phyloP scores from a whole-genome alignment of 2,113 vertebrate genomes.

The Psittacula cyanocephala region DNA sequence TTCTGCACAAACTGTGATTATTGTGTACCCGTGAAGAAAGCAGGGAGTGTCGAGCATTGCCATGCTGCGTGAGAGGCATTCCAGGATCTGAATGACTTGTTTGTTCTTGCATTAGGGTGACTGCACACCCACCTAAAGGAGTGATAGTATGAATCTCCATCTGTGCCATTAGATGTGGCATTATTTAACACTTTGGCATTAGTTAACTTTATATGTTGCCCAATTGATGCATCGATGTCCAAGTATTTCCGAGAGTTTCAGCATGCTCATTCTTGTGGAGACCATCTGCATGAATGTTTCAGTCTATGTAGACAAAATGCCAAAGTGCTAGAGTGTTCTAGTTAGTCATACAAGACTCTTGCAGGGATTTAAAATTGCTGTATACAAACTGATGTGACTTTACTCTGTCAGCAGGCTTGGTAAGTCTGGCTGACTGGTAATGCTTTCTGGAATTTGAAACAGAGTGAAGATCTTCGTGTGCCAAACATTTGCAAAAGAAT shows the following conservation, averaged over 20 bases:
- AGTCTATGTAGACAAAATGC: background rate
- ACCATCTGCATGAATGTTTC: constrained; percentile 32
- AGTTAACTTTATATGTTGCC: background rate
- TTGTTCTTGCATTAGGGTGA: background rate
- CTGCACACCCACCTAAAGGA: background rate
- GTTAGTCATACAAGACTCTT: background rate
- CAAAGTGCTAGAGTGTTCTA: background rate
- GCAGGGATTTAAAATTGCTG: background rate
- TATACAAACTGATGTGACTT: background rate
- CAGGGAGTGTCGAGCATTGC: accelerated
- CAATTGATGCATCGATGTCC: background rate
- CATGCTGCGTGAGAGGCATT: background rate
- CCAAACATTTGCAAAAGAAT: background rate
- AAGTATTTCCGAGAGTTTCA: background rate
- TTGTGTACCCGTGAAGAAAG: background rate
- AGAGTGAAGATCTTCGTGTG: background rate
- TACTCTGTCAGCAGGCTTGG: background rate
- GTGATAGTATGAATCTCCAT: background rate
- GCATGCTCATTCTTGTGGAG: background rate
- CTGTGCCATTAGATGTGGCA: constrained; percentile 7
- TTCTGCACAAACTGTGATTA: background rate
- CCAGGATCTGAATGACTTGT: background rate
- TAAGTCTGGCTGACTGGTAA: background rate
- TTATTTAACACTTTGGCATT: background rate
- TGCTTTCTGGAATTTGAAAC: background rate